Percentiles rank a stretch among this genome's conserved stretches.
These are phyloP conservation scores for Chlorodrepanis virens DNA, from an alignment of 2,113 vertebrate species.

Conservation along the genomic window DNA sequence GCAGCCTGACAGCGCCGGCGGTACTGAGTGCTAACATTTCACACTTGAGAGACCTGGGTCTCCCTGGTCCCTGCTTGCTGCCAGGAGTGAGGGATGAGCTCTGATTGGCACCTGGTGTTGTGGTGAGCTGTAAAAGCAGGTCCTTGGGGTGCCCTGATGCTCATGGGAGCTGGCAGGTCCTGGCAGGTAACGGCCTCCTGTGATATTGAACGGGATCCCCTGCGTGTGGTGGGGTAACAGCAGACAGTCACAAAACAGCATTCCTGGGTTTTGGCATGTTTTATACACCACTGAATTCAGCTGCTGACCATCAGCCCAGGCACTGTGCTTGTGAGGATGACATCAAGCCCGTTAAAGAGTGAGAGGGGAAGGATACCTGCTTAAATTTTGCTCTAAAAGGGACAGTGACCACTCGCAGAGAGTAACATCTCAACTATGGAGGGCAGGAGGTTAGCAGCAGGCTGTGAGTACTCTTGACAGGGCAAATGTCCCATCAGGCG, in stretches of 20 bases:
- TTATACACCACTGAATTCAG: neutral
- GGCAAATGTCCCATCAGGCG: neutral
- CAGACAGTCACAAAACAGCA: neutral
- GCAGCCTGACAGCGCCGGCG: neutral
- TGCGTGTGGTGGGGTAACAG: neutral
- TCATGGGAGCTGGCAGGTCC: neutral
- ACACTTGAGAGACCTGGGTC: neutral
- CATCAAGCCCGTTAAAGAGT: neutral
- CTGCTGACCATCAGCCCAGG: neutral
- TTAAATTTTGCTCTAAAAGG: neutral
- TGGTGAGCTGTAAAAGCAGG: neutral
- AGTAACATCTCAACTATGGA: accelerated
- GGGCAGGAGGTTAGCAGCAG: neutral
- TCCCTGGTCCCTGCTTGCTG: neutral
- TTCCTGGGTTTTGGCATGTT: neutral
- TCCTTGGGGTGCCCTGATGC: neutral
- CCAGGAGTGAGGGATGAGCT: neutral
- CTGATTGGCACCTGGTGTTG: neutral
- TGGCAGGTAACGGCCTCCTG: neutral
- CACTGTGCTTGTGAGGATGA: neutral
- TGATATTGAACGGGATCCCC: neutral
- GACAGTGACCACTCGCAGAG: neutral
- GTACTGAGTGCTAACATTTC: neutral
- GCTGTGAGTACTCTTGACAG: neutral
- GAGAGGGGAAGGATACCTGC: neutral